Conservation (phyloP, 2,888 invertebrate genomes). For the Mycalesis mineus region DNA sequence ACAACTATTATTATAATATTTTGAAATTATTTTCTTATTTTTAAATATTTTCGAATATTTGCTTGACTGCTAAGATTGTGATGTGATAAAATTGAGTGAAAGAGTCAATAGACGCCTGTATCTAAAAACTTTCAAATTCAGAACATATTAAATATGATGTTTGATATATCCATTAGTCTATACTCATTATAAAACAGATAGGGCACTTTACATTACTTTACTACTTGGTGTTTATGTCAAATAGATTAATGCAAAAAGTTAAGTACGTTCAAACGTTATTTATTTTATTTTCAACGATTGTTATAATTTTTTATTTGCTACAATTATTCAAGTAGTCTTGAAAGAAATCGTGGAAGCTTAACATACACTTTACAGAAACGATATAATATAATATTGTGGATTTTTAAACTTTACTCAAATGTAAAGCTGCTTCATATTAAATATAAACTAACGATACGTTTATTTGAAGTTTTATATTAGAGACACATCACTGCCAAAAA, state of each 20-base stretch:
- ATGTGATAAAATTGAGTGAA: slow-evolving; percentile 23
- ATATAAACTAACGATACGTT: neutral
- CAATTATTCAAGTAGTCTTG: neutral
- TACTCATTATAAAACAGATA: neutral
- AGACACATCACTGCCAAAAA: slow-evolving; percentile 35
- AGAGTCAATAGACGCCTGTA: slow-evolving; percentile 15
- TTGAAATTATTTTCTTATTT: slow-evolving; percentile 7
- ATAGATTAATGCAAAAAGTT: neutral
- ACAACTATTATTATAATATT: slow-evolving; percentile 1
- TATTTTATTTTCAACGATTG: neutral
- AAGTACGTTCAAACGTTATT: too few relatives aligned
- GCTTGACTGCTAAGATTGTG: slow-evolving; percentile 27
- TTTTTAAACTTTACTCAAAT: neutral
- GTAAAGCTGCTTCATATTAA: neutral
- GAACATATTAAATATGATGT: neutral
- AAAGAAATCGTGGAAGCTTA: neutral
- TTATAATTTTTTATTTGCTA: too few relatives aligned
- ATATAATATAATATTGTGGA: neutral
- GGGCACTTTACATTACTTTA: too few relatives aligned
- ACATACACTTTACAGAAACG: neutral
- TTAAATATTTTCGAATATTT: slow-evolving; percentile 4
- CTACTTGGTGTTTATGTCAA: neutral
- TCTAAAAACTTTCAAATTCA: neutral
- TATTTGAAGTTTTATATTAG: slow-evolving; percentile 20
- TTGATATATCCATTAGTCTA: neutral